Conservation (phyloP, 2,888 invertebrate species). For the Pogonocherus hispidulus region DNA sequence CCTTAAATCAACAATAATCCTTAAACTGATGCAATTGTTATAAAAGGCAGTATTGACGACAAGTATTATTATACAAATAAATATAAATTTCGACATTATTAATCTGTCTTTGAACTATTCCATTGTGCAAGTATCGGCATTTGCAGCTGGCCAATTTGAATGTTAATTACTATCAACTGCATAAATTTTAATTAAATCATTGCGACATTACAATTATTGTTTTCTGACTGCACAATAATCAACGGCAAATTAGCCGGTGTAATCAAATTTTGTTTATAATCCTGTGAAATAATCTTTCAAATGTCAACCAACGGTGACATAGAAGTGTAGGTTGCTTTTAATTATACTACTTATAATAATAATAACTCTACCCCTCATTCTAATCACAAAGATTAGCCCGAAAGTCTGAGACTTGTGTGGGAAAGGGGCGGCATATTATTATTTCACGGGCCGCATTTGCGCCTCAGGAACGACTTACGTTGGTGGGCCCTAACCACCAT, state of each 20-base stretch:
- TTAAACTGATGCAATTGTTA: no score
- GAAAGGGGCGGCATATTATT: no score
- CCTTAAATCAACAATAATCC: no score
- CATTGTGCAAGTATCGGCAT: slow-evolving; percentile 12
- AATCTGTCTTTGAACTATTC: neutral
- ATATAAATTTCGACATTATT: neutral
- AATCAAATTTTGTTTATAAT: slow-evolving; percentile 23
- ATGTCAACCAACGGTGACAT: neutral
- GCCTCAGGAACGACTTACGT: no score
- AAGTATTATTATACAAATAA: neutral
- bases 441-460: no score
- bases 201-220: slow-evolving; percentile 22
- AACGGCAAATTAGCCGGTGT: slow-evolving; percentile 2
- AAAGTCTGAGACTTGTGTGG: no score
- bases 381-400: no score
- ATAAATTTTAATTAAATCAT: slow-evolving; percentile 22
- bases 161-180: slow-evolving; percentile 19
- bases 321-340: no score
- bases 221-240: slow-evolving; percentile 1
- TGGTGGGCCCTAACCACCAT: no score
- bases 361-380: no score
- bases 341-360: no score
- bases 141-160: slow-evolving; percentile 19
- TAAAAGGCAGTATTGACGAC: neutral
- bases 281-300: neutral